Base-by-base conservation (phyloP, 2,113 vertebrate species). In the Telmatochromis bifrenatus region DNA sequence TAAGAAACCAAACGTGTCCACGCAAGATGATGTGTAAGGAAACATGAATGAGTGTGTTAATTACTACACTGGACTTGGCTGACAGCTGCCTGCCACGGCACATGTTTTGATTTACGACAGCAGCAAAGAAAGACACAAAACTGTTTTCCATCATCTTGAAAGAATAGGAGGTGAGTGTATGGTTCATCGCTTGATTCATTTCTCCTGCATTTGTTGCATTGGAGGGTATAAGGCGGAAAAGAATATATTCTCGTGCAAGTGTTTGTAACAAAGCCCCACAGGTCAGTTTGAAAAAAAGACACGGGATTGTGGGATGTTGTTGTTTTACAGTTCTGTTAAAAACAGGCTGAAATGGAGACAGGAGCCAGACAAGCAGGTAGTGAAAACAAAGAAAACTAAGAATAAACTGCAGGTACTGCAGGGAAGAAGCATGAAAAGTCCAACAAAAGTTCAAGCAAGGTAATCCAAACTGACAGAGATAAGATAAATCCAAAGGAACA, bases 171-270 rank as follows among this genome's bases (percentile, higher is more conserved):
- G 86, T 89, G 31, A 87, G 35, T 2, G 84, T 51, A 79, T 13
- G 77, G 81, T 88, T 93, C 92, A 79, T 56, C 3, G n/a, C 77
- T 82, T 92, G 90, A 94, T 88, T 93, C 19, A 90, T 94, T 88
- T 70, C 42, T 84, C 15, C 51, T 17, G 73, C 37, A 23, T 86
- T 89, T 21, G 12, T 87, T 84, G 23, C 68, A 88, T 45, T 56
- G 35, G 39, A 14, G 54, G 23, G n/a, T 68, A 39, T 73, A 28
- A 81, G 82, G 42, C 15, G 47, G 33, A 81, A 19, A 42, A 49
- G 8, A 82, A 49, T 77, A 77, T 49, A 77, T 77, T 77, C 42
- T 51, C 28, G 0, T 51, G 73, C 73, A 77, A 51, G 73, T 77
- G 73, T 77, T 77, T 49, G 45, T 35, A 68, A 84, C 80, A 55